Evolutionary conservation across 2,113 vertebrate genomes (phyloP), one percentile per base, ranked within the genome.

Genomic region (Nestor notabilis): DNA sequence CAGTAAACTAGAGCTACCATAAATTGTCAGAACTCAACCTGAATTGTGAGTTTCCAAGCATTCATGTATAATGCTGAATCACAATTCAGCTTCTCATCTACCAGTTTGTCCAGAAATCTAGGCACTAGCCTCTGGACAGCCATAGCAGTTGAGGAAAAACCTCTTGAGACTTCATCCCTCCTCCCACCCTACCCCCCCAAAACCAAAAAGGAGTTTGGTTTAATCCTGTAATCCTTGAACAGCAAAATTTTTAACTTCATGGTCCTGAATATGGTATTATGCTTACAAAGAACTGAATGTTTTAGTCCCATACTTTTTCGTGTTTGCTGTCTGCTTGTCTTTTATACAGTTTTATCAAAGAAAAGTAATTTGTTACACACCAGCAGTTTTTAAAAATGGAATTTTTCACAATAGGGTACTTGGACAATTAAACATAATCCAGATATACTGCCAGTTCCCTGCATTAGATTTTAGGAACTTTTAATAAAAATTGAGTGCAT

Each of bases 401-500:
- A 70, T 50, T 92, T 94, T 97, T 93, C 92, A 96, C 91, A 93
- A 97, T 50, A 95, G 90, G 90, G 77, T 94, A 95, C 74, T 96
- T 94, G 91, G 93, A 94, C 97, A 89, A 94, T 98, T 97, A 98
- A 97, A 97, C 97, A 96, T 95, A 96, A 98, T 91, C 83, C 47
- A 96, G 77, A 95, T 93, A 97, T 92, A 96, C 15, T 96, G 87
- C 87, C 91, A 90, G 94, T 72, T 96, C 87, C 79, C 85, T 83
- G 44, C 77, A 96, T 74, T 93, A 96, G 95, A 97, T 98, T 98
- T 97, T 70, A 96, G 94, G 92, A 98, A 96, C 95, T 93, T 97
- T 93, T 97, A 97, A 97, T 97, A 98, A 69, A 98, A 98, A 98
- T 93, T 89, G 96, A 97, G 96, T 93, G 92, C 94, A 95, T 95